Evolutionary conservation across 1,140 invertebrate genomes (phyloP), one percentile per base, ranked within the genome.

Genomic region (Galleria mellonella): DNA sequence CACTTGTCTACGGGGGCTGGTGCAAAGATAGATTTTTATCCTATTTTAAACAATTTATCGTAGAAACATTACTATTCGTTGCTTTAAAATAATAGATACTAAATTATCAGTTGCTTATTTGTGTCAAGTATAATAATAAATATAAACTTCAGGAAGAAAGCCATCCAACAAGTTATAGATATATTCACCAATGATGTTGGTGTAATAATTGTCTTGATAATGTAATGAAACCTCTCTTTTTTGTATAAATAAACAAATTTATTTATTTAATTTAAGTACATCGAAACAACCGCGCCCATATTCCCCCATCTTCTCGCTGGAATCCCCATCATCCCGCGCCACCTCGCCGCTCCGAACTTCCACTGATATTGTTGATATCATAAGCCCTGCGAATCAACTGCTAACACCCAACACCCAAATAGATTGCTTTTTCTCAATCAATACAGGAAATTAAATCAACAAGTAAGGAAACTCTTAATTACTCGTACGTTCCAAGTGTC

Each of bases 401-500:
- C 33, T 56, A 56, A 48, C 30, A 37, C 48, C 48, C 33, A 42
- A 36, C 35, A 47, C 33, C 43, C 27, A 57, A 57, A 57, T 52
- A 57, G 43, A 57, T 52, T 49, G 50, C 33, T 47, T 45, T 48
- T 15, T 29, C 33, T 28, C 43, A 44, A 57, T 49, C 41, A 39
- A 57, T 43, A 17, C 30, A 45, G 43, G 44, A 44, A 52, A 49
- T 43, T 30, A 52, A 43, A 52, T 57, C 55, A 57, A 57, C 50
- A 57, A 52, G 55, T 57, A 43, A 41, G 50, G 46, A 57, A 48
- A 48, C 38, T 56, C 32, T 32, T 57, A 52, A 52, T 57, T 57
- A 46, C 46, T 57, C 17, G 17, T 23, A 23, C 17, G 17, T 23
- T 23, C 17, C 17, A 23, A 23, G 17, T 23, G 17, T 23, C 17